Evolutionary conservation across 2,888 invertebrate species (phyloP).

Genomic region (Axea sp.): DNA sequence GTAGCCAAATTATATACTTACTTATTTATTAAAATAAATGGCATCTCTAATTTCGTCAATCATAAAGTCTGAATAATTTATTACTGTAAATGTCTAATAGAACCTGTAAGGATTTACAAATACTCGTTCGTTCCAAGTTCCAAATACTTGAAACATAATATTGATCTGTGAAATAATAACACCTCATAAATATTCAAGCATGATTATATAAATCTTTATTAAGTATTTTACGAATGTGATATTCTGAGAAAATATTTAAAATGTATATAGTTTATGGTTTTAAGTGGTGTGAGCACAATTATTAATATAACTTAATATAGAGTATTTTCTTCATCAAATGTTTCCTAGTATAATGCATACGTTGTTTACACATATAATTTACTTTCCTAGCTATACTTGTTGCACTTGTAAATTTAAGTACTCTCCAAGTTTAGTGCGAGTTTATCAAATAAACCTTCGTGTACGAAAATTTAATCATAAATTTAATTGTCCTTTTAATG

Average conservation of each 20-base stretch:
- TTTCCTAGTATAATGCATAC: not conserved
- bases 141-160: constrained; percentile 18
- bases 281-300: constrained; percentile 12
- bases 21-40: no score
- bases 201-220: constrained; percentile 10
- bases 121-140: constrained; percentile 5
- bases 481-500: no score
- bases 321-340: not conserved
- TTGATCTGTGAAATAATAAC: constrained; percentile 6
- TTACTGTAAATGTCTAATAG: not conserved
- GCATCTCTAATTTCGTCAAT: no score
- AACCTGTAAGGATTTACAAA: not conserved
- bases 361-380: not conserved
- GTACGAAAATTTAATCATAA: no score
- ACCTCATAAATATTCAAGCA: constrained; percentile 38
- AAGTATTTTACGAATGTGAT: constrained; percentile 15
- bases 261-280: constrained; percentile 23
- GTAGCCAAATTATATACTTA: no score
- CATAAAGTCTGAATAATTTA: not conserved
- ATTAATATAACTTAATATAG: not conserved
- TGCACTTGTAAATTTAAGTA: no score
- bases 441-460: no score
- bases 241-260: constrained; percentile 22
- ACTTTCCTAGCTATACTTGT: no score
- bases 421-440: no score